phyloP scores from a whole-genome alignment of 92 coral and sea anemone species.

The Parazoanthus atlanticus region DNA sequence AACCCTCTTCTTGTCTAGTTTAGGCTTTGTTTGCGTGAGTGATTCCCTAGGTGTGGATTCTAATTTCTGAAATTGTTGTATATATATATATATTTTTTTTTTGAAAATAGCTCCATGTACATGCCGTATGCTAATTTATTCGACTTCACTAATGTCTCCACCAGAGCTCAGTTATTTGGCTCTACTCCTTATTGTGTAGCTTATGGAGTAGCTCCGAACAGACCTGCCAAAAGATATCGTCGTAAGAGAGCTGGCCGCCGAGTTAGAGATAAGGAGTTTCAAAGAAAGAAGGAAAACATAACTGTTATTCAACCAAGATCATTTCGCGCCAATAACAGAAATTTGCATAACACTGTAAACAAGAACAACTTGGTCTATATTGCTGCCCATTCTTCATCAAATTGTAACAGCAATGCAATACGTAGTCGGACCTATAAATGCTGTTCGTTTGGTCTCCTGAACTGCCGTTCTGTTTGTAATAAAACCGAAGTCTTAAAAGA shows the following conservation, averaged over 20 bases:
- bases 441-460: not conserved
- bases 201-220: constrained; percentile 20
- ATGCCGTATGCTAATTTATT: not conserved
- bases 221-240: constrained; percentile 24
- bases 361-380: constrained; percentile 1
- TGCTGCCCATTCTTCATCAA: constrained; percentile 9
- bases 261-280: constrained; percentile 26
- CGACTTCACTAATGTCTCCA: constrained; percentile 17
- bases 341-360: constrained; percentile 27
- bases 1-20: too few species aligned
- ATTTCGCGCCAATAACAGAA: constrained; percentile 20
- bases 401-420: not conserved
- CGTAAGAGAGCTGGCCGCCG: constrained; percentile 18
- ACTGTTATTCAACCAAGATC: constrained; percentile 12
- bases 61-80: too few species aligned
- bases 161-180: constrained; percentile 8
- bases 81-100: too few species aligned
- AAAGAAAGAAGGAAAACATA: constrained; percentile 4
- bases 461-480: not conserved
- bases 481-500: not conserved
- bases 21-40: too few species aligned
- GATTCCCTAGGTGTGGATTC: too few species aligned
- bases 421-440: not conserved
- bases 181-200: not conserved
- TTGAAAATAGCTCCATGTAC: constrained; percentile 16